These are phyloP conservation scores for Anagrus nilaparvatae DNA, from an alignment of 1,140 invertebrate genomes.

Conservation along the genomic window DNA sequence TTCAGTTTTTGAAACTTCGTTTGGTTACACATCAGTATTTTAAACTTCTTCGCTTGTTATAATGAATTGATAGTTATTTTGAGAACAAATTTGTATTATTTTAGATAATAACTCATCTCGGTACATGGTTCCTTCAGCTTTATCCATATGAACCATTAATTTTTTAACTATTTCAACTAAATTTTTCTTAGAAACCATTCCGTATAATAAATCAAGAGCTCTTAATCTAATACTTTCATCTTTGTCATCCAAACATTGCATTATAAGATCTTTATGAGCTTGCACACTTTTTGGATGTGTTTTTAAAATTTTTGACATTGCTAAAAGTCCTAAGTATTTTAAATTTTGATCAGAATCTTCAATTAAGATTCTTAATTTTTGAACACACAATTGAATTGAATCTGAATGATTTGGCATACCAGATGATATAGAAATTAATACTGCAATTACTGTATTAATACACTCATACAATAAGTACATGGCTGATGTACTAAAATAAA, in stretches of 20 bases:
- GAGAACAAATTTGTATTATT: conserved; percentile 97
- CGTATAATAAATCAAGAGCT: conserved; percentile 89
- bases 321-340: conserved; percentile 91
- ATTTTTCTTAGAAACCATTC: conserved; percentile 99
- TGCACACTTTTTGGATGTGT: conserved; percentile 99
- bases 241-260: conserved; percentile 97
- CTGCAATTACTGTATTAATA: conserved; percentile 99
- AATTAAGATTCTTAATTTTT: conserved; percentile 96
- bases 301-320: conserved; percentile 98
- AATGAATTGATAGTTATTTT: conserved; percentile 99
- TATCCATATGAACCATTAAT: conserved; percentile 95
- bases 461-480: conserved; percentile 99
- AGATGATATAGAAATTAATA: conserved; percentile 95
- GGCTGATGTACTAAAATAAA: conserved; percentile 83
- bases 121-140: conserved; percentile 91
- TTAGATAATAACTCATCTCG: conserved; percentile 93
- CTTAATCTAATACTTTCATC: conserved; percentile 96
- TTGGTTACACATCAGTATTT: too few species aligned
- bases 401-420: conserved; percentile 98
- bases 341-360: conserved; percentile 99
- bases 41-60: too few species aligned
- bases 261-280: conserved; percentile 94
- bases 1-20: too few species aligned
- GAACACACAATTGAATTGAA: conserved; percentile 96
- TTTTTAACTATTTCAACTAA: conserved; percentile 99